phyloP scores from a whole-genome alignment of 2,888 invertebrate species.

The Polyommatus icarus region DNA sequence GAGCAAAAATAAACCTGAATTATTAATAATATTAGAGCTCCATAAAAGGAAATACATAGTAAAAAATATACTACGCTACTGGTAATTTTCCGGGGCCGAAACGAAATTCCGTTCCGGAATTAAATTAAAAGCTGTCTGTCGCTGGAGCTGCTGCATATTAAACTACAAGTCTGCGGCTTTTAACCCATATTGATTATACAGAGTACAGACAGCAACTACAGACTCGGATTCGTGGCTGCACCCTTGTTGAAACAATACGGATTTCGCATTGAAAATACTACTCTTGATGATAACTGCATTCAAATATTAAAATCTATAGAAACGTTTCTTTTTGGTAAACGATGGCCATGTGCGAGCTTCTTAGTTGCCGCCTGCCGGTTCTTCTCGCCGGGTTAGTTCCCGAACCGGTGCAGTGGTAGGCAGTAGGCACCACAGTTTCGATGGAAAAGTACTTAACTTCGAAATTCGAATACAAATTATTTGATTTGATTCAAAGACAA shows the following conservation, averaged over 20 bases:
- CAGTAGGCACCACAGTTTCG: no score
- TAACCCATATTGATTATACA: neutral
- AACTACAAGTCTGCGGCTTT: neutral
- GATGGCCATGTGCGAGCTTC: no score
- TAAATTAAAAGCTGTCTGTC: constrained; percentile 19
- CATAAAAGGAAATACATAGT: neutral
- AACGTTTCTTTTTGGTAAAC: neutral
- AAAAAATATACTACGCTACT: neutral
- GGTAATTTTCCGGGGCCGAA: neutral
- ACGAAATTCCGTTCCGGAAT: constrained; percentile 11
- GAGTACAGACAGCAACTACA: neutral
- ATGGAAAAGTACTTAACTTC: no score
- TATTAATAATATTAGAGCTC: neutral
- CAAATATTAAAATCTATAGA: neutral
- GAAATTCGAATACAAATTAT: no score
- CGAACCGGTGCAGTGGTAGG: no score
- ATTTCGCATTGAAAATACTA: neutral
- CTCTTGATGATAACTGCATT: neutral
- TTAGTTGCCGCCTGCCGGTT: no score
- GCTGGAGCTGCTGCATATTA: neutral
- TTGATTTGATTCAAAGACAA: no score
- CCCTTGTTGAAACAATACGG: neutral
- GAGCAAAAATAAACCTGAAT: neutral
- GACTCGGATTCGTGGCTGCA: neutral
- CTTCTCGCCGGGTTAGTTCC: no score